phyloP scores from a whole-genome alignment of 2,888 invertebrate species.

The Tetrapedia diversipes region DNA sequence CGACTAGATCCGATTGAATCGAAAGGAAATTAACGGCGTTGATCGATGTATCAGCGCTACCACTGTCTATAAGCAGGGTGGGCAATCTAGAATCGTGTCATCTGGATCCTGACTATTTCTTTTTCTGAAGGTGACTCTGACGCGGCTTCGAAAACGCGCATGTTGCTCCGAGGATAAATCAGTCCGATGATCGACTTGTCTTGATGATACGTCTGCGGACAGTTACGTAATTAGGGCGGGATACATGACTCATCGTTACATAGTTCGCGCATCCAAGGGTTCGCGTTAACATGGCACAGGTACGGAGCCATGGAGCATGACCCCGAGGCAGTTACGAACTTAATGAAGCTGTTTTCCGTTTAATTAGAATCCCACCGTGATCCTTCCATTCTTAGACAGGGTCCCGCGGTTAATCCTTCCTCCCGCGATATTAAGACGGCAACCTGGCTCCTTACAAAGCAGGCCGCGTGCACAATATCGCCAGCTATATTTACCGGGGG shows the following conservation, averaged over 20 bases:
- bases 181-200: neutral
- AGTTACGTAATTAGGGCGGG: slow-evolving; percentile 46
- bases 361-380: slow-evolving; percentile 81
- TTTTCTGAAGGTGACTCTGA: neutral
- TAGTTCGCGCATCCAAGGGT: slow-evolving; percentile 46
- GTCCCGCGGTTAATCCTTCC: slow-evolving; percentile 75
- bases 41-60: slow-evolving; percentile 37
- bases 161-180: neutral
- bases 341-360: slow-evolving; percentile 82
- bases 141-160: neutral
- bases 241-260: slow-evolving; percentile 58
- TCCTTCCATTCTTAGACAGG: slow-evolving; percentile 77
- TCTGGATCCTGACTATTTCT: neutral
- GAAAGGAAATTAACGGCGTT: slow-evolving; percentile 53
- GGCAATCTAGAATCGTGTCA: slow-evolving; percentile 19
- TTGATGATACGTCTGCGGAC: slow-evolving; percentile 19
- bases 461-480: slow-evolving; percentile 65
- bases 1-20: slow-evolving; percentile 53
- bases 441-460: slow-evolving; percentile 66
- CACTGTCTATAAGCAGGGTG: neutral
- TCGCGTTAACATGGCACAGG: slow-evolving; percentile 54
- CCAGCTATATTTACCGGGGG: slow-evolving; percentile 59
- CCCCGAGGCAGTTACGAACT: slow-evolving; percentile 76
- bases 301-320: slow-evolving; percentile 62
- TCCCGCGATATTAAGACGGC: slow-evolving; percentile 78